These are phyloP conservation scores for Megalopta genalis DNA, from an alignment of 1,140 invertebrate genomes.

Conservation along the genomic window DNA sequence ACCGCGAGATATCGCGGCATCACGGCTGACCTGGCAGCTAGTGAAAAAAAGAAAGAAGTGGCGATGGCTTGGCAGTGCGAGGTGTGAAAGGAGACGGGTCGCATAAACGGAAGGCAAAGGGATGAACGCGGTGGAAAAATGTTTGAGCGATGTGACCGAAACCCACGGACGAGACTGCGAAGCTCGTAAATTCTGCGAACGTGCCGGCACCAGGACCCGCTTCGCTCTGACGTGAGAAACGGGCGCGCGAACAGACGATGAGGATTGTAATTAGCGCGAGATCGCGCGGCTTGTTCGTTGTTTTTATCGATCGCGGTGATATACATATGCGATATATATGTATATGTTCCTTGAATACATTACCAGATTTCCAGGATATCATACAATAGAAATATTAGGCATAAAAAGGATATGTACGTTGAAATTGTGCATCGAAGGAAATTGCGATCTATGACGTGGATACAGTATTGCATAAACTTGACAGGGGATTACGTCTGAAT, in stretches of 20 bases:
- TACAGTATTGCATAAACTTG: no score
- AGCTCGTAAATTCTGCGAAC: not conserved
- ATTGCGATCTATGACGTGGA: no score
- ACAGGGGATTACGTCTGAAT: no score
- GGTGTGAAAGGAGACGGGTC: not conserved
- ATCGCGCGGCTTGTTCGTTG: not conserved
- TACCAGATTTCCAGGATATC: no score
- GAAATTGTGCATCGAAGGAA: no score
- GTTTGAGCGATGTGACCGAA: constrained; percentile 3
- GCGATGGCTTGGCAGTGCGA: constrained; percentile 30
- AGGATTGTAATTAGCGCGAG: not conserved
- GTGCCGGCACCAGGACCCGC: not conserved
- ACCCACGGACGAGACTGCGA: not conserved
- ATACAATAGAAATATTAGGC: no score
- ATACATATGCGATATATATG: no score
- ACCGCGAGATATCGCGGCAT: constrained; percentile 6
- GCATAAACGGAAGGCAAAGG: not conserved
- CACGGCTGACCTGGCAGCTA: not conserved
- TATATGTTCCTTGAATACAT: no score
- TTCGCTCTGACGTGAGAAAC: not conserved
- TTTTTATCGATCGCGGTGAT: not conserved
- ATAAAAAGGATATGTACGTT: no score
- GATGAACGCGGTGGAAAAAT: not conserved
- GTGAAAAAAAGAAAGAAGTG: not conserved
- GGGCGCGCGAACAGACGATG: not conserved